Percentiles rank a stretch among this genome's conserved stretches.
Conservation (phyloP, 2,113 vertebrate species). For the Podocnemis expansa region DNA sequence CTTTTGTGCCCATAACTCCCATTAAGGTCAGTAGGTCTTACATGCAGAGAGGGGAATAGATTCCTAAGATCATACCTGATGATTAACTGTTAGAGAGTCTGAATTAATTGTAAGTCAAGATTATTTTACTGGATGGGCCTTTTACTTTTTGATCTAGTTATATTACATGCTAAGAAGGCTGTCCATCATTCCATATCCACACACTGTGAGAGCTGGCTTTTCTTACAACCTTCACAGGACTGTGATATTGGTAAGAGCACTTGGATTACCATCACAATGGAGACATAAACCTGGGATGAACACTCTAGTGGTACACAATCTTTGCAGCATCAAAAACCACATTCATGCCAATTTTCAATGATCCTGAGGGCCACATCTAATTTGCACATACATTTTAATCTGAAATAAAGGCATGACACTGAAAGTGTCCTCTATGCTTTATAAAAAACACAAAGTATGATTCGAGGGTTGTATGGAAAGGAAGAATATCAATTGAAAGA, state of each 20-base stretch:
- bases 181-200: constrained; percentile 43
- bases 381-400: not conserved
- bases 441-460: not conserved
- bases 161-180: constrained; percentile 63
- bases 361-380: not conserved
- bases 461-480: not conserved
- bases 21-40: not conserved
- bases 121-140: constrained; percentile 63
- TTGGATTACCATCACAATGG: constrained; percentile 62
- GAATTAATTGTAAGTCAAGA: constrained; percentile 34
- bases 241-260: constrained; percentile 57
- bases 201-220: constrained; percentile 60
- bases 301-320: not conserved
- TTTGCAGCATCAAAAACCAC: not conserved
- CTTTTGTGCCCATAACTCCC: not conserved
- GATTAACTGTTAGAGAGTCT: constrained; percentile 20
- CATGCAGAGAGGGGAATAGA: not conserved
- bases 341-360: not conserved
- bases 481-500: constrained; percentile 26
- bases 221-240: constrained; percentile 51
- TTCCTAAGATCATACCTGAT: not conserved
- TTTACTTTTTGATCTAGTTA: constrained; percentile 51
- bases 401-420: not conserved
- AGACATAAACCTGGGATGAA: constrained; percentile 46
- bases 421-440: not conserved